Percentiles rank a stretch among this genome's conserved stretches.
phyloP scores from a whole-genome alignment of 2,113 vertebrate genomes.

The Lota lota region DNA sequence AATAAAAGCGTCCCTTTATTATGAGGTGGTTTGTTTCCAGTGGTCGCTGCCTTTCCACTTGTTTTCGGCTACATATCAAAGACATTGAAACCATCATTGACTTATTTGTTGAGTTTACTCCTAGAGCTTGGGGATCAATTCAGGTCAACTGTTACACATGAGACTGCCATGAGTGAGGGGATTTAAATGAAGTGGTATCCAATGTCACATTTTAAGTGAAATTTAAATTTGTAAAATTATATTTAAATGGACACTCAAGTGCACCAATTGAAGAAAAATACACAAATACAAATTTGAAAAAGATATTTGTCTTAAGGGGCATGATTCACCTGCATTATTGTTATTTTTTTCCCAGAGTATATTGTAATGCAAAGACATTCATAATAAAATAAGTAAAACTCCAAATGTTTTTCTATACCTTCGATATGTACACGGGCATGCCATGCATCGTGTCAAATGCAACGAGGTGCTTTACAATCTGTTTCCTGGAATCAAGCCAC shows the following conservation, averaged over 20 bases:
- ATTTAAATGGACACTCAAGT: too few relatives aligned
- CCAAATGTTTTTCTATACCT: background rate
- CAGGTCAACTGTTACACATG: too few relatives aligned
- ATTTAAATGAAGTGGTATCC: too few relatives aligned
- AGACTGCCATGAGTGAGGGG: too few relatives aligned
- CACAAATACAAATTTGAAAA: constrained; percentile 26
- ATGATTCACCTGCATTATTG: constrained; percentile 34
- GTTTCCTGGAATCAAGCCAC: constrained; percentile 75
- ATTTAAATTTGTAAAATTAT: constrained; percentile 6
- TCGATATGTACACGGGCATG: background rate
- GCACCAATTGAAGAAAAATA: constrained; percentile 8
- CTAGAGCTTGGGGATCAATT: too few relatives aligned
- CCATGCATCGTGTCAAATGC: constrained; percentile 5
- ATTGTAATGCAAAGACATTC: constrained; percentile 56
- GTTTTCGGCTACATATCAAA: constrained; percentile 25
- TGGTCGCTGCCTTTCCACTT: too few relatives aligned
- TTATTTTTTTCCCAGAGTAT: constrained; percentile 50
- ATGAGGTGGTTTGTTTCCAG: too few relatives aligned
- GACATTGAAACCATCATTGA: background rate
- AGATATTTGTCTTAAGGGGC: constrained; percentile 27
- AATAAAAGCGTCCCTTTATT: constrained; percentile 23
- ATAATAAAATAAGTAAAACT: constrained; percentile 58
- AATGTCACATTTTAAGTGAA: constrained; percentile 29
- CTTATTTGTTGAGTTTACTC: constrained; percentile 8
- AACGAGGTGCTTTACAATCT: constrained; percentile 18